These are phyloP conservation scores for Montifringilla adamsi DNA, from an alignment of 2,113 vertebrate species.

Conservation along the genomic window DNA sequence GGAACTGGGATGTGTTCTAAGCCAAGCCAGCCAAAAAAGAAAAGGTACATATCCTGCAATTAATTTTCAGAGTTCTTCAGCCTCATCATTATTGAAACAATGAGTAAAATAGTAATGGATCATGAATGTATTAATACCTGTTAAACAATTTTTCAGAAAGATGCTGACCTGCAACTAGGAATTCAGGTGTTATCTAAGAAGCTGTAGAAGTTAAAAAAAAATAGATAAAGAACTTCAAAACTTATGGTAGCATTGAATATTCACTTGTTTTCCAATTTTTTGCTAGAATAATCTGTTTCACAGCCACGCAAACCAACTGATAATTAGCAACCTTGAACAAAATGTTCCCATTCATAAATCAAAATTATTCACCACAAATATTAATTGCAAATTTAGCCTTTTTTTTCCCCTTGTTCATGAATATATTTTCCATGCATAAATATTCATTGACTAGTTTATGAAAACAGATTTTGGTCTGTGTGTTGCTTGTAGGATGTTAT, in stretches of 20 bases:
- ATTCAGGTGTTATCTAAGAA: neutral
- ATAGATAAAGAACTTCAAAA: neutral
- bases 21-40: neutral
- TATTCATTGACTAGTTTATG: constrained; percentile 29
- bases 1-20: neutral
- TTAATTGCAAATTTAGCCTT: constrained; percentile 47
- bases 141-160: neutral
- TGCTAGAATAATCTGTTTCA: neutral
- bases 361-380: constrained; percentile 36
- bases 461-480: neutral
- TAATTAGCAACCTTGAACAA: constrained; percentile 35
- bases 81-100: neutral
- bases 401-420: neutral
- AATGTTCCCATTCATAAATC: neutral
- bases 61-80: neutral
- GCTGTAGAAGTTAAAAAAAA: neutral
- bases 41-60: neutral
- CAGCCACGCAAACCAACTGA: neutral
- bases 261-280: neutral
- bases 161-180: neutral
- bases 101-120: neutral
- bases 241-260: neutral
- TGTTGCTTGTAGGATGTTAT: neutral
- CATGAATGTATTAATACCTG: neutral
- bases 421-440: constrained; percentile 34